Conservation (phyloP, 2,888 invertebrate genomes). For the Melanostoma scalare region DNA sequence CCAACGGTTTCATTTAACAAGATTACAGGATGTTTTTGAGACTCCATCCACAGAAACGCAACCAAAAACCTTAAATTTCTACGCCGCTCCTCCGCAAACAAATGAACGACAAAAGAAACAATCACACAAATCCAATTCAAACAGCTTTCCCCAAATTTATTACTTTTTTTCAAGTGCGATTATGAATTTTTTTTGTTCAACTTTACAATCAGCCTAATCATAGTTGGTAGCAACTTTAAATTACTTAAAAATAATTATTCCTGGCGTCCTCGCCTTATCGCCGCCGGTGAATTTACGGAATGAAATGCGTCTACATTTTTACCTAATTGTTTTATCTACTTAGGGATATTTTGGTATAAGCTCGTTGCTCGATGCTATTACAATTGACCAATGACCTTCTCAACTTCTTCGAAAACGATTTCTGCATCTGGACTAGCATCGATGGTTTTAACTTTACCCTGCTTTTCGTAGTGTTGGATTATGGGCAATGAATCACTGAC, state of each 20-base stretch:
- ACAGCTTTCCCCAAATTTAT: slow-evolving; percentile 20
- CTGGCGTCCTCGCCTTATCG: not conserved
- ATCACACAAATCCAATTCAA: no score
- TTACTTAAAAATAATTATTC: slow-evolving; percentile 56
- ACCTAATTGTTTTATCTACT: slow-evolving; percentile 52
- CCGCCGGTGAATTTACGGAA: slow-evolving; percentile 32
- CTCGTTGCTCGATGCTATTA: slow-evolving; percentile 4
- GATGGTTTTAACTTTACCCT: slow-evolving; percentile 88
- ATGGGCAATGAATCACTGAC: slow-evolving; percentile 94
- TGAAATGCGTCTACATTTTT: slow-evolving; percentile 52
- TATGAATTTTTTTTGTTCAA: slow-evolving; percentile 25
- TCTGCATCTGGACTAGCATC: slow-evolving; percentile 87
- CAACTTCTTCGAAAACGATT: slow-evolving; percentile 86
- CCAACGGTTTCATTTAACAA: no score
- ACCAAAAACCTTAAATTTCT: no score
- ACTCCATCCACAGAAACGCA: no score
- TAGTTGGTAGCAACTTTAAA: slow-evolving; percentile 44
- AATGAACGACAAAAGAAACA: no score
- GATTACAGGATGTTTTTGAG: no score
- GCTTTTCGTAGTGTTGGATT: slow-evolving; percentile 89
- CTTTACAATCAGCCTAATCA: slow-evolving; percentile 35
- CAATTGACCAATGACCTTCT: slow-evolving; percentile 82
- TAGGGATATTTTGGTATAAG: not conserved
- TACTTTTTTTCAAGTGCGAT: not conserved
- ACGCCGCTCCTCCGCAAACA: no score